A percentile compares a stretch with the other conserved stretches of the same genome.
Evolutionary conservation across 2,888 invertebrate species (phyloP).

Genomic region (Harpagoxenus sublaevis): DNA sequence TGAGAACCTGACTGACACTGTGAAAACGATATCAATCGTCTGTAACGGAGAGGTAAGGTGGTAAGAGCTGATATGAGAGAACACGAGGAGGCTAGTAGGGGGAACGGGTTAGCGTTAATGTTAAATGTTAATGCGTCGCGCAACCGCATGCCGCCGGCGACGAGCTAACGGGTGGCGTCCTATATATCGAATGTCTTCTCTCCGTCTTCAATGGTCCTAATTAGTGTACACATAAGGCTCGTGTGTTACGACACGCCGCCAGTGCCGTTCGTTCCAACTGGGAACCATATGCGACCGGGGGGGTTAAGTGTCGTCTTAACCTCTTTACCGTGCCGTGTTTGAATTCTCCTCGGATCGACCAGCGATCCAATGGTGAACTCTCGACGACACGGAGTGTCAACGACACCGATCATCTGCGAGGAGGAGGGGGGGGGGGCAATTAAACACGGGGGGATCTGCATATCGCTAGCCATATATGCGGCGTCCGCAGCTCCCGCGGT

Average conservation of each 20-base stretch:
- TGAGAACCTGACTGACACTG: neutral
- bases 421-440: neutral
- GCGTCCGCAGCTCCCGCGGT: neutral
- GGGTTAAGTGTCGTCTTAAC: conserved; percentile 77
- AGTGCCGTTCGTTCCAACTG: conserved; percentile 74
- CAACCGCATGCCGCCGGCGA: conserved; percentile 10
- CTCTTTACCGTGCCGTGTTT: conserved; percentile 73
- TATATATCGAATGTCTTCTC: conserved; percentile 67
- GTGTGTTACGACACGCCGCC: conserved; percentile 71
- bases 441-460: conserved; percentile 3
- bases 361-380: conserved; percentile 47
- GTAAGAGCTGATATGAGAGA: neutral
- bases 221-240: conserved; percentile 71
- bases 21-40: conserved; percentile 14
- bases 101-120: conserved; percentile 11
- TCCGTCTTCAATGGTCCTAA: conserved; percentile 75
- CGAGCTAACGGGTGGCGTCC: conserved; percentile 62
- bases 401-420: conserved; percentile 3
- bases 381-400: conserved; percentile 8
- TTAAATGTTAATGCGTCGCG: conserved; percentile 45
- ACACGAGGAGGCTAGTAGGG: neutral
- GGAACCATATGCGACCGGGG: conserved; percentile 69
- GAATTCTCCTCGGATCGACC: conserved; percentile 64
- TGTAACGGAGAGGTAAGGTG: neutral
- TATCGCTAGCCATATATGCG: neutral